Evolutionary conservation across 2,888 invertebrate genomes (phyloP).

Genomic region (Heliconius hortense): DNA sequence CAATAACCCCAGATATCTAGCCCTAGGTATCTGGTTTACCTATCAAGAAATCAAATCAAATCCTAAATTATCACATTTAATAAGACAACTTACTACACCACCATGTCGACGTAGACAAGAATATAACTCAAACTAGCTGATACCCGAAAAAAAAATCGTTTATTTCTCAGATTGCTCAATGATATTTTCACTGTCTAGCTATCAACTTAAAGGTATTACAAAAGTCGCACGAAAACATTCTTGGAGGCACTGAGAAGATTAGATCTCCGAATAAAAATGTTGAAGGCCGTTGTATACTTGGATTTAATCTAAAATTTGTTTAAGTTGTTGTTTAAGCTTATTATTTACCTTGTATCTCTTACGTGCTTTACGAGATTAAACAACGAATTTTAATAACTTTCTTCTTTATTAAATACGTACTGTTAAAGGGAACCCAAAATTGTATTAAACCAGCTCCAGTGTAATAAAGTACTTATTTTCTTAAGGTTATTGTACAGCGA

Average conservation of each 20-base stretch:
- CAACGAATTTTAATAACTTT: constrained; percentile 38
- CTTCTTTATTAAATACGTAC: constrained; percentile 31
- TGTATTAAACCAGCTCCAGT: constrained; percentile 19
- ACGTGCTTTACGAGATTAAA: constrained; percentile 36
- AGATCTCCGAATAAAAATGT: constrained; percentile 52
- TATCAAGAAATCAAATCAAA: background rate
- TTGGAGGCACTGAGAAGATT: constrained; percentile 37
- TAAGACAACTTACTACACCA: background rate
- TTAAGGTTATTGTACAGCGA: constrained; percentile 24
- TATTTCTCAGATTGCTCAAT: constrained; percentile 32
- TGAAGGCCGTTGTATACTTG: constrained; percentile 44
- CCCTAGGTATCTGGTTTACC: no score
- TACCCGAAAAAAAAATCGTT: constrained; percentile 33
- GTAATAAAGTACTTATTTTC: constrained; percentile 38
- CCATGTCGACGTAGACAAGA: background rate
- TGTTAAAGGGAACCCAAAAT: constrained; percentile 23
- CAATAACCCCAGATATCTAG: no score
- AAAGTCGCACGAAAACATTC: constrained; percentile 40
- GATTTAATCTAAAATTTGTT: constrained; percentile 53
- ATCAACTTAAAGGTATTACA: constrained; percentile 38
- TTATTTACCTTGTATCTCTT: constrained; percentile 39
- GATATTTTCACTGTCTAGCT: constrained; percentile 29
- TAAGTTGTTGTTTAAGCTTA: constrained; percentile 40
- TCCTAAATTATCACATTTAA: background rate
- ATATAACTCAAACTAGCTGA: constrained; percentile 18